Evolutionary conservation across 2,113 vertebrate genomes (phyloP).

Genomic region (Suricata suricatta): DNA sequence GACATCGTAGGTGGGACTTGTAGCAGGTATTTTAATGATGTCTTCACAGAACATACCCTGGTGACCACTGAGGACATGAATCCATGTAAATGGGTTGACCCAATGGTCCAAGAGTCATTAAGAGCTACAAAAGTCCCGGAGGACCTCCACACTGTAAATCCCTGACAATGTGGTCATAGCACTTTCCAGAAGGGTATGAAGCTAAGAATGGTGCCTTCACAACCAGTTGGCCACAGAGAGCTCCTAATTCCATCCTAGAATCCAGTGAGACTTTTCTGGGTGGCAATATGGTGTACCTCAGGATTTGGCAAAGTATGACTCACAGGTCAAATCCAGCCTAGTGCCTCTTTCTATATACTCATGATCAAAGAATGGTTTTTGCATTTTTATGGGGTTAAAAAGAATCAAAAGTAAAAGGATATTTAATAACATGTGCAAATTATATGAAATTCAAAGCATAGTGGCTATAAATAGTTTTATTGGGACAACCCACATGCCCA

Average conservation of each 20-base stretch:
- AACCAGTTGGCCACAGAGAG: neutral
- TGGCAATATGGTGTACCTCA: neutral
- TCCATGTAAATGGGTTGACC: neutral
- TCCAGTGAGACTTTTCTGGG: neutral
- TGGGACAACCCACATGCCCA: neutral
- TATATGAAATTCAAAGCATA: neutral
- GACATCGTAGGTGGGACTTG: fast-evolving
- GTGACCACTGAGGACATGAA: neutral
- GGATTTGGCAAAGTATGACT: neutral
- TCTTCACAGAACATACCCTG: too few relatives aligned
- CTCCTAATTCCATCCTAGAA: neutral
- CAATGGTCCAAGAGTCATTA: neutral
- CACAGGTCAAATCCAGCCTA: neutral
- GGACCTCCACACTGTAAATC: neutral
- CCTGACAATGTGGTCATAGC: too few relatives aligned
- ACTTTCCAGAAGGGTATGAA: neutral
- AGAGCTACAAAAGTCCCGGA: neutral
- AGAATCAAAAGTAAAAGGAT: neutral
- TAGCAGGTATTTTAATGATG: too few relatives aligned
- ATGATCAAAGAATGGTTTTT: neutral
- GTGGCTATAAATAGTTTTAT: neutral
- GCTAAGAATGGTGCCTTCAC: fast-evolving
- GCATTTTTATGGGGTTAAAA: neutral
- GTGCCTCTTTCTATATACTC: neutral
- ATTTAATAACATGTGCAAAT: neutral